phyloP scores from a whole-genome alignment of 2,113 vertebrate genomes.

The Sceloporus tristichus region DNA sequence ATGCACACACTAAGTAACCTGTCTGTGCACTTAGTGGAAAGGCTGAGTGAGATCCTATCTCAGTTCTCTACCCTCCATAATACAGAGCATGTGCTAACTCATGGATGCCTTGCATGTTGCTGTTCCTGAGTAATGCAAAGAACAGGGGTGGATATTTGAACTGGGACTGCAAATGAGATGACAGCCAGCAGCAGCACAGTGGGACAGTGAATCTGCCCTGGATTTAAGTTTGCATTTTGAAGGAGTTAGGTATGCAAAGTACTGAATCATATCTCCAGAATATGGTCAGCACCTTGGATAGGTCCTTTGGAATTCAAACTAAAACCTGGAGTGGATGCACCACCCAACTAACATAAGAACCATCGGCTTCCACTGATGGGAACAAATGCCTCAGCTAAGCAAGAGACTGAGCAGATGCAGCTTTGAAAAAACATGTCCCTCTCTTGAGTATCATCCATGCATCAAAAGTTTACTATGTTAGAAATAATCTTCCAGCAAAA shows the following conservation, averaged over 20 bases:
- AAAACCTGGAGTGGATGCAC: background rate
- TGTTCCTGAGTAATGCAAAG: background rate
- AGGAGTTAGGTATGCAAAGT: no score
- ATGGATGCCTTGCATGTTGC: background rate
- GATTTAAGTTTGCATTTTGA: no score
- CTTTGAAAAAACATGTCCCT: background rate
- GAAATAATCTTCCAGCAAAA: background rate
- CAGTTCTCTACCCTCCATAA: background rate
- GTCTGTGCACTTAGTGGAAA: background rate
- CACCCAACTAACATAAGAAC: no score
- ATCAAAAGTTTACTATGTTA: background rate
- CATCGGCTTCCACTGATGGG: no score
- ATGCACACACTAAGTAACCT: no score
- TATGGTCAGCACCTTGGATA: no score
- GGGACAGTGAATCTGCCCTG: no score
- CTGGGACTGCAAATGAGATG: background rate
- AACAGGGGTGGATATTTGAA: background rate
- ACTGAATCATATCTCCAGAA: background rate
- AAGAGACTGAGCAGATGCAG: background rate
- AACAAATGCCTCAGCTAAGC: background rate
- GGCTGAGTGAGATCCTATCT: background rate
- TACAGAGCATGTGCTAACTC: background rate
- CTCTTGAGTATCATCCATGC: background rate
- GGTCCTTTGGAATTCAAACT: background rate
- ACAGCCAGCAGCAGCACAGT: no score